A percentile compares a stretch with the other conserved stretches of the same genome.
Conservation (phyloP, 1,140 invertebrate genomes). For the Pentalonia nigronervosa region DNA sequence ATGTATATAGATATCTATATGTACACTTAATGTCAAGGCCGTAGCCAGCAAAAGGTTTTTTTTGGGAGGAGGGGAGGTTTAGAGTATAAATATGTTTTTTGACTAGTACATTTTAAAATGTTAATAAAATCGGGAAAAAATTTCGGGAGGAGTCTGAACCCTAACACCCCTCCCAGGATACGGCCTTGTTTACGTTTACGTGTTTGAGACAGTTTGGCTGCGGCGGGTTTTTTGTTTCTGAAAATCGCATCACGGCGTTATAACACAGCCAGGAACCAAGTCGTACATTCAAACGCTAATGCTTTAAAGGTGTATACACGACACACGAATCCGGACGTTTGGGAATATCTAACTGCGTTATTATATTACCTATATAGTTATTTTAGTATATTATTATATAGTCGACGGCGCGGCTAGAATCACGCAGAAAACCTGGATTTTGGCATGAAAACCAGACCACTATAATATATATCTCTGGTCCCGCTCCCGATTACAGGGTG, state of each 20-base stretch:
- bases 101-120: no score
- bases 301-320: background rate
- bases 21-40: no score
- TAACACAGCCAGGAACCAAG: background rate
- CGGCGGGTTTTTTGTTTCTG: background rate
- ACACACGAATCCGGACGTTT: slow-evolving; percentile 33
- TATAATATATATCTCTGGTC: slow-evolving; percentile 24
- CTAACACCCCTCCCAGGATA: no score
- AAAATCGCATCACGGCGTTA: background rate
- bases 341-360: slow-evolving; percentile 9
- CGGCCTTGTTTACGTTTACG: no score
- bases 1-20: background rate
- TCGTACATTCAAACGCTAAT: slow-evolving; percentile 33
- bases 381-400: background rate
- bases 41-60: no score
- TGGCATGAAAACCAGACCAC: slow-evolving; percentile 57
- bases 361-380: background rate
- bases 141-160: no score
- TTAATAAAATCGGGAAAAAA: no score
- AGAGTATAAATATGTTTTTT: no score
- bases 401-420: background rate
- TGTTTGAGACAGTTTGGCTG: slow-evolving; percentile 30
- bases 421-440: slow-evolving; percentile 48
- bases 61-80: no score
- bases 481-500: background rate